Conservation (phyloP, 1,140 invertebrate genomes). For the Drosophila malerkotliana region DNA sequence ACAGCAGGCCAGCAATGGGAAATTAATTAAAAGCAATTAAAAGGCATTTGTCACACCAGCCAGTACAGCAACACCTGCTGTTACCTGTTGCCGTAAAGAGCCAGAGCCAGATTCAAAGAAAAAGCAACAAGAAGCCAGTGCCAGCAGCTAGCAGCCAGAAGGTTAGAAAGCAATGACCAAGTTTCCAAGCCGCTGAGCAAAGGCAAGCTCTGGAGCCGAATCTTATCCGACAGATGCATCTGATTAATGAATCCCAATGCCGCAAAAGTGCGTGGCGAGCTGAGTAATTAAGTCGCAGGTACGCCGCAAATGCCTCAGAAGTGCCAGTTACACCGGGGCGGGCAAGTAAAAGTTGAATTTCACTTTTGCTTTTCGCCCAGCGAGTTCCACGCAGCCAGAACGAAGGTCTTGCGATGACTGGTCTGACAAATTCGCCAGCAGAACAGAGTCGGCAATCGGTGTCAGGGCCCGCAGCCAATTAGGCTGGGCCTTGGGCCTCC, state of each 20-base stretch:
- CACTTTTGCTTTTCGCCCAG: conserved; percentile 64
- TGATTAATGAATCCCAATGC: conserved; percentile 77
- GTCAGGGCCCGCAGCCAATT: conserved; percentile 44
- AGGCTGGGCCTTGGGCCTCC: conserved; percentile 41
- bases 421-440: conserved; percentile 44
- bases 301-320: background rate
- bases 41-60: conserved; percentile 63
- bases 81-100: background rate
- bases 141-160: background rate
- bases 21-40: conserved; percentile 70
- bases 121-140: background rate
- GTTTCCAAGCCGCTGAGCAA: conserved; percentile 42
- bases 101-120: background rate
- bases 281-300: conserved; percentile 66
- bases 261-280: conserved; percentile 73
- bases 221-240: conserved; percentile 80
- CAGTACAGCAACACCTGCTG: conserved; percentile 26
- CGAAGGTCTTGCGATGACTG: conserved; percentile 20
- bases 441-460: conserved; percentile 27
- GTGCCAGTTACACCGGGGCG: background rate
- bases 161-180: conserved; percentile 28
- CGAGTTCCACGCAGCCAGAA: conserved; percentile 13
- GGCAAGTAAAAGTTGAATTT: conserved; percentile 68
- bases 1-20: conserved; percentile 35
- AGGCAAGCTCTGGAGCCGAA: conserved; percentile 16